Base-by-base conservation (phyloP, 2,888 invertebrate genomes). In the Patella depressa region DNA sequence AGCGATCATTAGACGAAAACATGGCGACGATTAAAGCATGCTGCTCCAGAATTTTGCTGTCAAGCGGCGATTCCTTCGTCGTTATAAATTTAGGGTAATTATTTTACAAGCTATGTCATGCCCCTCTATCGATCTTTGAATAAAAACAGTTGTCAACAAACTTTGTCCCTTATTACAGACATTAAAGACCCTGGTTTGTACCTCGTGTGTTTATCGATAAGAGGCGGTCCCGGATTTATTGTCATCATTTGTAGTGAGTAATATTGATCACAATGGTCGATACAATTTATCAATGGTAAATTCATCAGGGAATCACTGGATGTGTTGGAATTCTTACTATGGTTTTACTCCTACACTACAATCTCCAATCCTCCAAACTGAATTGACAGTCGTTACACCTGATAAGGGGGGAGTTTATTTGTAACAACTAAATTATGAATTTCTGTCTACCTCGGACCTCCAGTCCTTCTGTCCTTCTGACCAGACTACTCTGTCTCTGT, bases 21-120 rank as follows among this genome's bases (percentile, higher is more conserved):
- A 87, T 87, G 87, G 87, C 87, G 79, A 75, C 85, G n/a, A 76
- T 87, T 65, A 81, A 80, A 77, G 24, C 65, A 65, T 65, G 19
- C 24, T 11, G 19, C 15, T 76, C 79, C 12, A 72, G 55, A 73
- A 81, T 83, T 34, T 82, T 81, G 3, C 75, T 84, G 54, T 75
- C 80, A 59, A 81, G 83, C 65, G 83, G 81, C 75, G 79, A 80
- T 73, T 53, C 71, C 59, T 80, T 83, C 54, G 45, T 79, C 59
- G 59, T 77, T n/a, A 77, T 78, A 73, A 24, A 45, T 5, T 76
- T 80, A 19, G 78, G 83, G 83, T 83, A 83, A 72, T 65, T 75
- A 19, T 72, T 71, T 45, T 45, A 45, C 45, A 45, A 45, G 45
- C 53, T 53, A 17, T 72, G 12, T 72, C 15, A 53, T n/a, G 45